These are phyloP conservation scores for Hartigia nigra DNA, from an alignment of 2,888 invertebrate genomes.

Conservation along the genomic window DNA sequence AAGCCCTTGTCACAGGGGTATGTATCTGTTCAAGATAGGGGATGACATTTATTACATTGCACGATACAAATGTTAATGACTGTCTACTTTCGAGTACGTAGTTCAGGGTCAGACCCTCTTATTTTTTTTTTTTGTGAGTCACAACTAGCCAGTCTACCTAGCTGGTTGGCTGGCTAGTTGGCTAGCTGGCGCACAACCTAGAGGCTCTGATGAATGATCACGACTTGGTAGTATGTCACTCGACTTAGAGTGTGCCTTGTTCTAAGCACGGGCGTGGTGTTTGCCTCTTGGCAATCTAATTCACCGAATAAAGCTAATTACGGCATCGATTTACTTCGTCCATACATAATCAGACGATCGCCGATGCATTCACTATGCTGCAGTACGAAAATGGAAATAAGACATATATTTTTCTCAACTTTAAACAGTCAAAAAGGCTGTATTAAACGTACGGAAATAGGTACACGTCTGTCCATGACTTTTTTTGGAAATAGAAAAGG, in stretches of 20 bases:
- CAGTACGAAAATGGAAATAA: background rate
- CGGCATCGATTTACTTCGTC: background rate
- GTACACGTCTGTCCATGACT: background rate
- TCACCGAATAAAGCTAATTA: background rate
- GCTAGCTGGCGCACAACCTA: conserved; percentile 28
- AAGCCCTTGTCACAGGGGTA: background rate
- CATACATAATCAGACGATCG: background rate
- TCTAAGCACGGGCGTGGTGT: background rate
- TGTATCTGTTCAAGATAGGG: background rate
- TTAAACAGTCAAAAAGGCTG: background rate
- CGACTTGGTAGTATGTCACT: conserved; percentile 43
- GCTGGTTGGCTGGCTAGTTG: background rate
- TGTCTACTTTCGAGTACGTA: background rate
- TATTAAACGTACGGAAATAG: background rate
- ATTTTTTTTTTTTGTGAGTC: background rate
- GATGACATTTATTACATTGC: background rate
- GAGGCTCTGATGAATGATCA: conserved; percentile 47
- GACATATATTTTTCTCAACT: background rate
- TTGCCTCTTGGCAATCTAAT: background rate
- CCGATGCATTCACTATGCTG: background rate
- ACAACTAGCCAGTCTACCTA: background rate
- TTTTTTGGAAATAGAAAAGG: background rate
- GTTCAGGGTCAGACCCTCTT: background rate
- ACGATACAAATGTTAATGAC: background rate
- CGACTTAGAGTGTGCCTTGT: background rate